Evolutionary conservation across 2,797 vertebrate species (phyloP), one percentile per base, ranked within the genome.

Genomic region (Chaenodraco wilsoni): DNA sequence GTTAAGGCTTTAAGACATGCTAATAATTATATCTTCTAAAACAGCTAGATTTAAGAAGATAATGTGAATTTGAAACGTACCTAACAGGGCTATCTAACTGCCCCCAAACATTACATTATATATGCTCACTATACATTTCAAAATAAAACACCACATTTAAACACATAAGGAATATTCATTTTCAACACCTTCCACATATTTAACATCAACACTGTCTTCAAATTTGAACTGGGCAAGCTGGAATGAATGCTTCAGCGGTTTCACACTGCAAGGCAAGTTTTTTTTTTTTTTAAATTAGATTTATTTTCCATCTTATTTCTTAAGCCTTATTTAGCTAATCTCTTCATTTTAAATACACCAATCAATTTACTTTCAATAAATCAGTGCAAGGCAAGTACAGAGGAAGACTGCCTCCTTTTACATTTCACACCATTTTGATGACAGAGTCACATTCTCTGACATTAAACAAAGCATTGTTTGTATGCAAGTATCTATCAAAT

Each of bases 1-100:
- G 72, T 72, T 61, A 51, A 76, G 77, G 43, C 75, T 64, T 40
- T 21, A 37, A 62, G 72, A 74, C 64, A n/a, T 2, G 67, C 43
- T 57, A 50, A 49, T 33, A 54, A 27, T 15, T 54, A 12, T 46
- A 59, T 19, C 55, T 65, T 69, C 31, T 43, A 17, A 6, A 63
- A 17, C 40, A 12, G 37, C 43, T 12, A 19, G 2, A n/a, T 43
- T 44, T 9, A n/a, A 21, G 23, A 65, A 10, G 43, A 48, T 51
- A 44, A 60, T 27, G 31, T 43, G 56, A 15, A 46, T 23, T 17
- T 17, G 15, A 23, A 11, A 61, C 49, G 66, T 16, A 49, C 12
- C 9, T 46, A 15, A 21, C 27, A 19, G 17, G 11, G 33, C 33
- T 31, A 33, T 23, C 9, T 31, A 63, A 7, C 33, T 37, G 33